Base-by-base conservation (phyloP, 2,113 vertebrate genomes). In the Oophaga pumilio region DNA sequence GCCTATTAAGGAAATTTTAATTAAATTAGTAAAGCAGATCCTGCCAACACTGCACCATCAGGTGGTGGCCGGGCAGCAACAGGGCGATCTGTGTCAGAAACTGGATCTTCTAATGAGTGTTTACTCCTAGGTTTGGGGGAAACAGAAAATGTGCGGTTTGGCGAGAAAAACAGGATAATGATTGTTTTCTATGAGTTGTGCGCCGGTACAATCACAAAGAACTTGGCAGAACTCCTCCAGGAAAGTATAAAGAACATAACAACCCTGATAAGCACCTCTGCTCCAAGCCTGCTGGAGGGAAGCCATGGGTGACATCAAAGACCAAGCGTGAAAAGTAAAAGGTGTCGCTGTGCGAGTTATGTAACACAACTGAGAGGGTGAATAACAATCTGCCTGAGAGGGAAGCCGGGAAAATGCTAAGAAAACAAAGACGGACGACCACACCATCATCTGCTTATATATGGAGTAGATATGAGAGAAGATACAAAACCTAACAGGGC, bases 291-390 rank as follows among this genome's bases (percentile, higher is more conserved):
- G 5, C 57, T 60, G 84, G 84, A 76, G 13, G 9, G 5, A 62
- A 76, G 84, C 84, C 84, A 85, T 9, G 26, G 14, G 53, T 76
- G 50, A 85, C 84, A 85, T 76, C 84, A 85, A 76, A 85, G 83
- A 26, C 7, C n/a, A 6, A 62, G 3, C 24, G 57, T 49, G 49
- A 12, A 20, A 73, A 2, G 28, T 56, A 43, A 17, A 73, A 73
- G 69, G 69, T 43, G 28, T 52, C 49, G n/a, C 20, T 14, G 52
- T 22, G 20, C 9, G n/a, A 33, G 26, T 59, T 85, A 60, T 77
- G 71, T 76, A 64, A 59, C 56, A 7, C 15, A 43, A 22, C 22
- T 18, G 13, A 64, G 7, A 49, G 43, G 22, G 22, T 11, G 59
- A 59, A 76, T 64, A 66, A 43, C 2, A 43, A 85, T 85, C 73